phyloP scores from a whole-genome alignment of 2,888 invertebrate species.

The Ectobius pallidus region DNA sequence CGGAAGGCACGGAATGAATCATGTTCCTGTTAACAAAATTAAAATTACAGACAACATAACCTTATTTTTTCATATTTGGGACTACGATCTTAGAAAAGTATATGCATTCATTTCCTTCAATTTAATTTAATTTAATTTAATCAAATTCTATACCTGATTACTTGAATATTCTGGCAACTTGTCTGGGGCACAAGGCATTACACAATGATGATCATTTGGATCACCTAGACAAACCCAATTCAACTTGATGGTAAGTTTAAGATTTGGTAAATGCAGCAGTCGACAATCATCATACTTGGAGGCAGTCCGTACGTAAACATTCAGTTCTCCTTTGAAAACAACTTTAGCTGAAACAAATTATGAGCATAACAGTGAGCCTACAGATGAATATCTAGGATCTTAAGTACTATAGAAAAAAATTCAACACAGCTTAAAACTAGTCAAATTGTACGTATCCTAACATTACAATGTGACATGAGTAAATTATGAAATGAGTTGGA shows the following conservation, averaged over 20 bases:
- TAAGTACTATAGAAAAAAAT: too few relatives aligned
- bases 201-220: constrained; percentile 94
- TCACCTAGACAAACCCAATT: constrained; percentile 93
- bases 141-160: constrained; percentile 85
- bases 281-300: constrained; percentile 99
- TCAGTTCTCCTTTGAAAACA: constrained; percentile 90
- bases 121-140: too few relatives aligned
- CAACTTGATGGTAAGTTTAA: constrained; percentile 82
- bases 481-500: too few relatives aligned
- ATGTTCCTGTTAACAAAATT: constrained; percentile 68
- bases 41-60: too few relatives aligned
- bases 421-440: too few relatives aligned
- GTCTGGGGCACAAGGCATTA: constrained; percentile 94
- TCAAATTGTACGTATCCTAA: too few relatives aligned
- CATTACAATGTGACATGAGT: too few relatives aligned
- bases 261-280: constrained; percentile 86
- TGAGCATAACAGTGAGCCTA: too few relatives aligned
- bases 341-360: constrained; percentile 68
- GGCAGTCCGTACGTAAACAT: constrained; percentile 94
- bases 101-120: too few relatives aligned
- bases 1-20: constrained; percentile 96
- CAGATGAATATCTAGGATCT: too few relatives aligned
- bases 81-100: neutral
- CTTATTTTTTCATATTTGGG: neutral
- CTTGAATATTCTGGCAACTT: constrained; percentile 96